phyloP scores from a whole-genome alignment of 2,113 vertebrate species.

The Dunckerocampus dactyliophorus region DNA sequence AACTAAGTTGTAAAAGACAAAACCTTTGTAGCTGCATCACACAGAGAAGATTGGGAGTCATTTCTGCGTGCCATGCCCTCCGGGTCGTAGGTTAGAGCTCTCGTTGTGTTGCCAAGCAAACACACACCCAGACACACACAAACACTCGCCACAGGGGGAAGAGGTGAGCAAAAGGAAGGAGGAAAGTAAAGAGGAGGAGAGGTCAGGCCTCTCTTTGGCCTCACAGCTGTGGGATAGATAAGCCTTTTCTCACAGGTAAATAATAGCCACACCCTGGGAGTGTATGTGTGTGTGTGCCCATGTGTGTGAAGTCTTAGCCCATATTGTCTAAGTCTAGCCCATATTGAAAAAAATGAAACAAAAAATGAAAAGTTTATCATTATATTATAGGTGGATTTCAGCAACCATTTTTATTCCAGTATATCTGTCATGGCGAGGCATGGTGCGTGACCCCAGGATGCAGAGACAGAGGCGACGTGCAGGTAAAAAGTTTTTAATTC shows the following conservation, averaged over 20 bases:
- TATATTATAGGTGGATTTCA: too few relatives aligned
- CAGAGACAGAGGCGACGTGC: too few relatives aligned
- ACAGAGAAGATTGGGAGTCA: slow-evolving; percentile 68
- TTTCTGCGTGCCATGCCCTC: slow-evolving; percentile 52
- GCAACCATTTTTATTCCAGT: slow-evolving; percentile 5
- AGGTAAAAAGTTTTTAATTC: too few relatives aligned
- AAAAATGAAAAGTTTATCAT: too few relatives aligned
- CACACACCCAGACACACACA: slow-evolving; percentile 15
- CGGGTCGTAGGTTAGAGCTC: slow-evolving; percentile 60
- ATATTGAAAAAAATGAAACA: too few relatives aligned
- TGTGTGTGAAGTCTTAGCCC: not conserved
- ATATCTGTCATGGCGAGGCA: too few relatives aligned
- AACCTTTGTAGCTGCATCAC: slow-evolving; percentile 57
- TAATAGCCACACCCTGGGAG: slow-evolving; percentile 55
- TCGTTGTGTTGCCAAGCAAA: slow-evolving; percentile 43
- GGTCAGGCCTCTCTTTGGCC: slow-evolving; percentile 75
- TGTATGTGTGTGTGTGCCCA: slow-evolving; percentile 6
- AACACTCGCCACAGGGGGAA: slow-evolving; percentile 43
- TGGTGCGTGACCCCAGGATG: too few relatives aligned
- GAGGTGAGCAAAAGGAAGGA: slow-evolving; percentile 44
- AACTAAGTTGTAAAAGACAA: slow-evolving; percentile 66
- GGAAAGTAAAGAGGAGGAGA: slow-evolving; percentile 42
- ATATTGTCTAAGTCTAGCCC: not conserved
- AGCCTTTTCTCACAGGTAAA: slow-evolving; percentile 67
- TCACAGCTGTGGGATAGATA: slow-evolving; percentile 69